phyloP scores from a whole-genome alignment of 2,888 invertebrate species.

The Chalcosyrphus nemorum region DNA sequence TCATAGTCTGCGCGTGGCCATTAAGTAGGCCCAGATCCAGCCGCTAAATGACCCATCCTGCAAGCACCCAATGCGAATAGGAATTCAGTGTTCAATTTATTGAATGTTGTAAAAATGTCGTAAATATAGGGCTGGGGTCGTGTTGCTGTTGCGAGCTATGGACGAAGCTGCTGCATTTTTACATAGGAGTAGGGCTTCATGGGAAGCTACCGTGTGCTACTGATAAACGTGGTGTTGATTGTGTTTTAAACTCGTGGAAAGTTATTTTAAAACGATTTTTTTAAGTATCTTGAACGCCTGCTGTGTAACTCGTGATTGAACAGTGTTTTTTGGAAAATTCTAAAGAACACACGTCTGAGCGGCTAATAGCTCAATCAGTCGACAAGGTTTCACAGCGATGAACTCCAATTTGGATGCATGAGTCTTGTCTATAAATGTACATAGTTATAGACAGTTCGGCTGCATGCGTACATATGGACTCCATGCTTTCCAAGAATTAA shows the following conservation, averaged over 20 bases:
- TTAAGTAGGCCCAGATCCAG: conserved; percentile 16
- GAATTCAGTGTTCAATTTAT: conserved; percentile 32
- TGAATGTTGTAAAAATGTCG: conserved; percentile 35
- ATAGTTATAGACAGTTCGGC: too few species aligned
- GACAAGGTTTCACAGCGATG: too few species aligned
- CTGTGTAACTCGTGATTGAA: too few species aligned
- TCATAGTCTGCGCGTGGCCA: conserved; percentile 17
- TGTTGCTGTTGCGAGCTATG: not conserved
- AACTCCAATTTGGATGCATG: too few species aligned
- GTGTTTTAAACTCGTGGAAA: not conserved
- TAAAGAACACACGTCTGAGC: too few species aligned
- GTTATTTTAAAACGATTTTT: too few species aligned
- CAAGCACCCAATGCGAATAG: not conserved
- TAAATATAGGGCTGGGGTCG: conserved; percentile 18
- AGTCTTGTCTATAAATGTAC: too few species aligned
- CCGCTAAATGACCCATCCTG: not conserved
- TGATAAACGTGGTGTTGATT: not conserved
- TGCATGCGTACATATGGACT: too few species aligned
- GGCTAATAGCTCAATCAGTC: too few species aligned
- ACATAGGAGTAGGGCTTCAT: not conserved
- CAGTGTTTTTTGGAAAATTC: too few species aligned
- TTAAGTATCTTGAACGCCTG: too few species aligned
- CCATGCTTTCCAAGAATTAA: too few species aligned
- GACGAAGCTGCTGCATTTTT: not conserved
- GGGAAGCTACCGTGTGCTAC: conserved; percentile 17